Conservation (phyloP, 2,113 vertebrate species). For the Lepidiolamprologus cunningtoni region DNA sequence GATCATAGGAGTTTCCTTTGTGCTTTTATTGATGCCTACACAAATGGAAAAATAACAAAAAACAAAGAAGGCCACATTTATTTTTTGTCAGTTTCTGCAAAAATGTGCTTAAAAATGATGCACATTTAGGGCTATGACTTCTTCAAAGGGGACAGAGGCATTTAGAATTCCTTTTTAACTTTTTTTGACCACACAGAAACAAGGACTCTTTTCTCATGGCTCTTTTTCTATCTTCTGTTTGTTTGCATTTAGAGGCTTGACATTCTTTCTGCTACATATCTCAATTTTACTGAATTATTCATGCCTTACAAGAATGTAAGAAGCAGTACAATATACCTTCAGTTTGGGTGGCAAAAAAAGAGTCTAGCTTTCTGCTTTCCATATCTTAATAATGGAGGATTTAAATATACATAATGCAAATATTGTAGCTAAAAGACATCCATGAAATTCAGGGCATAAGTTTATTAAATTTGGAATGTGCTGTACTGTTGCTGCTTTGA, state of each 20-base stretch:
- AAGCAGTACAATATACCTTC: not conserved
- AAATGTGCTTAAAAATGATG: not conserved
- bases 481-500: not conserved
- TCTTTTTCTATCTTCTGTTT: not conserved
- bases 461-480: not conserved
- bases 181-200: not conserved
- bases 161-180: not conserved
- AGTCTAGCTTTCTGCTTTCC: not conserved
- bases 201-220: not conserved
- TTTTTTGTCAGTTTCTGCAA: not conserved
- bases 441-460: not conserved
- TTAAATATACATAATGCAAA: not conserved
- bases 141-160: not conserved
- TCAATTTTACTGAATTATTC: constrained; percentile 49
- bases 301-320: constrained; percentile 37
- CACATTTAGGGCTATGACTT: not conserved
- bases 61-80: constrained; percentile 37
- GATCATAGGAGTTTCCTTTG: not conserved
- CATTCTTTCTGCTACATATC: constrained; percentile 49
- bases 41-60: not conserved
- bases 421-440: not conserved
- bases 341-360: not conserved
- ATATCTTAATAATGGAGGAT: not conserved
- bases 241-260: constrained; percentile 23
- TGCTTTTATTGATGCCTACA: constrained; percentile 2